Percentiles rank a stretch among this genome's conserved stretches.
These are phyloP conservation scores for Pseudoips prasinana DNA, from an alignment of 2,888 invertebrate genomes.

Conservation along the genomic window DNA sequence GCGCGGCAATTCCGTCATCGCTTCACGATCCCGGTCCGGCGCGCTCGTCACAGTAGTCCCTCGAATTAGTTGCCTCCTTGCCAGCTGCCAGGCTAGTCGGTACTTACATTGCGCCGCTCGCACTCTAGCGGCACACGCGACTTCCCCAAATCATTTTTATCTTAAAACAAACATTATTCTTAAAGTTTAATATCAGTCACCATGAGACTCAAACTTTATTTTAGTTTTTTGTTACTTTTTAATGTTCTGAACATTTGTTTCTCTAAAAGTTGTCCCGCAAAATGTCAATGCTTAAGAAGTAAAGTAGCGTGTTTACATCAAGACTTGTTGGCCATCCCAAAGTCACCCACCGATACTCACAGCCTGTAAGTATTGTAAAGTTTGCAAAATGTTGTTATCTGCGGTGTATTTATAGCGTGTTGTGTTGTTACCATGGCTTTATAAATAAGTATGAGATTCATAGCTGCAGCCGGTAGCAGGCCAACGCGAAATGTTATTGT, in stretches of 20 bases:
- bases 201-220: slow-evolving; percentile 41
- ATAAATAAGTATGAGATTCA: slow-evolving; percentile 39
- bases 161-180: slow-evolving; percentile 6
- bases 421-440: slow-evolving; percentile 28
- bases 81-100: slow-evolving; percentile 30
- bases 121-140: slow-evolving; percentile 20
- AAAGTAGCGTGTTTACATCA: slow-evolving; percentile 59
- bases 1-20: slow-evolving; percentile 8
- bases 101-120: slow-evolving; percentile 33
- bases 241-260: slow-evolving; percentile 33
- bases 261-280: slow-evolving; percentile 50
- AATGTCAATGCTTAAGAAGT: slow-evolving; percentile 57
- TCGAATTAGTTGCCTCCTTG: slow-evolving; percentile 6
- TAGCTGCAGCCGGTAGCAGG: slow-evolving; percentile 28
- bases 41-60: neutral
- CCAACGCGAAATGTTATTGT: slow-evolving; percentile 44
- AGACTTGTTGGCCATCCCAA: slow-evolving; percentile 53
- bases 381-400: slow-evolving; percentile 19
- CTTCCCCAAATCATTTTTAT: neutral
- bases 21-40: slow-evolving; percentile 7
- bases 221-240: slow-evolving; percentile 47
- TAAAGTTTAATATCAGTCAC: slow-evolving; percentile 3
- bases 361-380: slow-evolving; percentile 60
- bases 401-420: slow-evolving; percentile 29
- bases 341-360: slow-evolving; percentile 51